Base-by-base conservation (phyloP, 1,140 invertebrate species). In the Nephotettix cincticeps region DNA sequence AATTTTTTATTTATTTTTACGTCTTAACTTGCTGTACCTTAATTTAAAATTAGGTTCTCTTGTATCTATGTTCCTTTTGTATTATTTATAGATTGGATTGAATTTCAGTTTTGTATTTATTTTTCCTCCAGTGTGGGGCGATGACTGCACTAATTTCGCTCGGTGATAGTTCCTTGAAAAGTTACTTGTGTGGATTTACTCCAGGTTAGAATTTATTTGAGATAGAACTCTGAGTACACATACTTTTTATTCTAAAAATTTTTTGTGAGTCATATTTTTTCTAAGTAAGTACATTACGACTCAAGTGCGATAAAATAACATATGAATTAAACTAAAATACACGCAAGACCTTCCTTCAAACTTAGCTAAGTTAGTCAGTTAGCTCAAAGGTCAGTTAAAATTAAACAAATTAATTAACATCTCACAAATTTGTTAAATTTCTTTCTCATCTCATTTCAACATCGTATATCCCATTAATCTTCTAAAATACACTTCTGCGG, bases 21-120 rank as follows among this genome's bases (percentile, higher is more conserved):
- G 3, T 27, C 56, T 61, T 61, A 61, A 61, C 56, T 61, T 27
- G 27, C 56, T 61, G 56, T 61, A 61, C 56, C 56, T 61, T 61
- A 61, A n/a, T 28, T 61, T 51, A 23, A 51, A 51, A n/a, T 51
- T n/a, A 61, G 23, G 13, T 27, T 61, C 56, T 61, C 56, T 29
- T 28, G 47, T 25, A 25, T 61, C 56, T 61, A 61, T 61, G 56
- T 61, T 61, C 56, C 56, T 61, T 54, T 61, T 61, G 27, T 61
- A 61, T 61, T 61, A 51, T 19, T 51, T 51, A 51, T 51, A 61
- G 56, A 61, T 61, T 61, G 56, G 56, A 61, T 61, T 61, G 56
- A 61, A 61, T 61, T 61, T 61, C 56, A 6, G 14, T 27, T 61
- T 61, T 61, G 28, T 61, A 27, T 61, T 27, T 54, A 54, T 54